These are phyloP conservation scores for Diaperis boleti DNA, from an alignment of 2,888 invertebrate genomes.

Conservation along the genomic window DNA sequence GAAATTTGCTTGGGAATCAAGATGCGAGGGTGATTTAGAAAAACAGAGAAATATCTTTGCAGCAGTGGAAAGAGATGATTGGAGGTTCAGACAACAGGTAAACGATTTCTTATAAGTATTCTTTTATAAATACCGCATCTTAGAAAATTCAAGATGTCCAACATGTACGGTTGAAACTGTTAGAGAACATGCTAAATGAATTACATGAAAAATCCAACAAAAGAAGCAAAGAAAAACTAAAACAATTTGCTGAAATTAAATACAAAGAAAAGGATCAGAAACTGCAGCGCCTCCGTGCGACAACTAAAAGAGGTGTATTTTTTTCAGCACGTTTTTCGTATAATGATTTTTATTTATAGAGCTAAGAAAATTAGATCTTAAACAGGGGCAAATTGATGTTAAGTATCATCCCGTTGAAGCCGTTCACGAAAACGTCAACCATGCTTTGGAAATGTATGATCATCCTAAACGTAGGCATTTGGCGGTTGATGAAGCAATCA, in stretches of 20 bases:
- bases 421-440: constrained; percentile 69
- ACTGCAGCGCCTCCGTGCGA: constrained; percentile 70
- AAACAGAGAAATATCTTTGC: constrained; percentile 75
- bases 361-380: constrained; percentile 67
- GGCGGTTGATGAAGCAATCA: constrained; percentile 63
- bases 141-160: constrained; percentile 82
- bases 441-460: constrained; percentile 74
- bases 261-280: constrained; percentile 70
- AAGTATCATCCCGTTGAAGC: constrained; percentile 64
- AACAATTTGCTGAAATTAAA: constrained; percentile 68
- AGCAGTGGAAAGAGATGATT: constrained; percentile 86
- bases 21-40: constrained; percentile 72
- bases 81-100: constrained; percentile 84
- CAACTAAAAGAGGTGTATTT: constrained; percentile 70
- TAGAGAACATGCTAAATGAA: constrained; percentile 74
- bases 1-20: constrained; percentile 74
- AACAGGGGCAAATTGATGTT: constrained; percentile 61
- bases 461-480: constrained; percentile 74
- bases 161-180: constrained; percentile 75
- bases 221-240: constrained; percentile 67
- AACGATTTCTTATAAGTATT: too few relatives aligned
- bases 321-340: too few relatives aligned
- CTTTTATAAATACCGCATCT: too few relatives aligned
- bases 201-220: constrained; percentile 67
- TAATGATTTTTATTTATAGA: constrained; percentile 51